Evolutionary conservation across 2,797 vertebrate species (phyloP), one percentile per base, ranked within the genome.

Genomic region (Darevskia nairensis): DNA sequence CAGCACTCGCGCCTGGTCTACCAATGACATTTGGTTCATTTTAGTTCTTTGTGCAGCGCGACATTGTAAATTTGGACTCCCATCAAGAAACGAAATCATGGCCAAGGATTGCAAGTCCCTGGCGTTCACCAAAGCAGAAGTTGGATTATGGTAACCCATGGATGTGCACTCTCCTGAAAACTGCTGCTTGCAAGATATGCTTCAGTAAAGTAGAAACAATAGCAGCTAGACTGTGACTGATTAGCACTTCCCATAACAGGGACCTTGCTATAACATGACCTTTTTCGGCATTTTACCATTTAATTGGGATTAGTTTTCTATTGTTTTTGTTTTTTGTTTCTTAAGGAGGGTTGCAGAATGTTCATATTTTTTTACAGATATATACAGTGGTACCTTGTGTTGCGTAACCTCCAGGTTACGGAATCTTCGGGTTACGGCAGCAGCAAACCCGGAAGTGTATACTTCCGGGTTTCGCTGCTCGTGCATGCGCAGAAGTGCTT

Each of bases 1-100:
- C 59, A 92, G 84, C 66, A 95, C 94, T 93, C 72, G 21, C 88
- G 17, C 86, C 76, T 87, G 81, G 91, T 95, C 86, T 77, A 19
- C 35, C 0, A 86, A 87, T 86, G 85, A 94, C 77, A 66, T 94
- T 66, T 55, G 50, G 50, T 15, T 85, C 86, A 66, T 93, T 94
- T 94, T 32, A 39, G 25, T 91, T 92, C 71, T 93, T 90, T 71
- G 41, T 21, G 35, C 3, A 72, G 0, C 59, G 94, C 76, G 81
- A 93, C 35, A 8, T 87, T 89, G 27, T 77, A 44, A 39, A 0
- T 90, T 68, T 75, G 6, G 64, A 13, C 71, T 91, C 69, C 88
- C 21, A 25, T 64, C 68, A 89, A 66, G 50, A 6, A 4, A 1
- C 66, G 55, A 88, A 90, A 25, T 89, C 41, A 50, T 15, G 29